Evolutionary conservation across 2,113 vertebrate genomes (phyloP).

Genomic region (Octodon degus): DNA sequence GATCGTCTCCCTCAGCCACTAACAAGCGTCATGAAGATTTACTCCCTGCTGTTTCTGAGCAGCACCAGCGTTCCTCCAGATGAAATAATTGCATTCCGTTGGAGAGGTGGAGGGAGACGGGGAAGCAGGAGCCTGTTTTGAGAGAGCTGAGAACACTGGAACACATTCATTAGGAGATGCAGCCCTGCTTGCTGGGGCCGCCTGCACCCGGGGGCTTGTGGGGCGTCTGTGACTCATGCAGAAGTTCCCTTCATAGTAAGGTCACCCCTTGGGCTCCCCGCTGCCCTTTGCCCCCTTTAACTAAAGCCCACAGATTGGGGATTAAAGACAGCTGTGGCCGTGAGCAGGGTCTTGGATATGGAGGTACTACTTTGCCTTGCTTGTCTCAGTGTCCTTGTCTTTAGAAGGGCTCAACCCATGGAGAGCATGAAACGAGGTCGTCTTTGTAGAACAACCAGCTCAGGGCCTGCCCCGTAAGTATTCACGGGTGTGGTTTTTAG

Average conservation of each 20-base stretch:
- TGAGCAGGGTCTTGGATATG: neutral
- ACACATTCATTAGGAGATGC: neutral
- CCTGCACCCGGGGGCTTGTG: neutral
- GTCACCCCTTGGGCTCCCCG: neutral
- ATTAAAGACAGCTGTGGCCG: neutral
- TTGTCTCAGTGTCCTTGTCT: neutral
- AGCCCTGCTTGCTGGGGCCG: rapidly evolving
- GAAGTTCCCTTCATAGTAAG: neutral
- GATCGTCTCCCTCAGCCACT: neutral
- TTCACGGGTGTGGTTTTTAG: neutral
- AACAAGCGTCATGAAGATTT: neutral
- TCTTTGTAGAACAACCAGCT: neutral
- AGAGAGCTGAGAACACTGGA: neutral
- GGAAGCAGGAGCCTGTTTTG: slow-evolving; percentile 16
- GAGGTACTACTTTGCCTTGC: neutral
- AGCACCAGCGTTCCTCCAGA: neutral
- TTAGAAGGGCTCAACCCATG: neutral
- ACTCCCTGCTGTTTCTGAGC: slow-evolving; percentile 40
- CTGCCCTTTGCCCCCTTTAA: neutral
- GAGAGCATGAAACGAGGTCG: neutral
- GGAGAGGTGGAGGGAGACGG: neutral
- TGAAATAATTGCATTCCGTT: neutral
- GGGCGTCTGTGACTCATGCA: neutral
- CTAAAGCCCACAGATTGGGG: neutral
- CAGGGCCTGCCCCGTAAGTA: neutral